Evolutionary conservation across 1,140 invertebrate genomes (phyloP), one percentile per base, ranked within the genome.

Genomic region (Orussus abietinus): DNA sequence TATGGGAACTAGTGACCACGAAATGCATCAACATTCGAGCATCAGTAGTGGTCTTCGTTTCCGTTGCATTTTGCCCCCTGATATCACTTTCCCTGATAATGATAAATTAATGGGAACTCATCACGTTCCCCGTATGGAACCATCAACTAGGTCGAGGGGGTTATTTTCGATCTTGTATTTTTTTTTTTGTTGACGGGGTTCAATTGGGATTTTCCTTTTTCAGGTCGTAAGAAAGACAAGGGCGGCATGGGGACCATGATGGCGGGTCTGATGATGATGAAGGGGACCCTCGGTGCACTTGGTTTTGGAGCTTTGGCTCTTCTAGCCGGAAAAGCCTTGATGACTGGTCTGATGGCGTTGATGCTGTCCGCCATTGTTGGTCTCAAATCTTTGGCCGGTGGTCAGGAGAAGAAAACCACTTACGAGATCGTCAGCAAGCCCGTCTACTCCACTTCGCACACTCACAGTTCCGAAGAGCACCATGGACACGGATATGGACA

Each of bases 341-440:
- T 90, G 84, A 86, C 86, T 0, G 85, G 84, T 9, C 53, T 90
- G 18, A 84, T 90, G 78, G 84, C 88, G 0, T 67, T 90, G 1
- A 80, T 89, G 61, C 66, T 90, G 0, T 85, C 87, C 0, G 85
- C 82, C 1, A 81, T 90, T 19, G 77, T 88, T 15, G 85, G 85
- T 0, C 64, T 90, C 3, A 89, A 88, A 49, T 81, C 83, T 0
- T 55, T 87, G n/a, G 75, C 82, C 0, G 57, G 76, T 4, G 80
- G 82, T 11, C 79, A 80, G 11, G 77, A 80, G 13, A 83, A 85
- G 49, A 84, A 83, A 13, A 87, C 86, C 1, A 88, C 86, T 0
- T 90, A 90, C 57, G 87, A 90, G 65, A 87, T 90, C 33, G 81
- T 90, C 20, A 82, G 84, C 34, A 90, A 89, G 51, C 87, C 87